phyloP scores from a whole-genome alignment of 2,888 invertebrate genomes.

The Orgyia antiqua region DNA sequence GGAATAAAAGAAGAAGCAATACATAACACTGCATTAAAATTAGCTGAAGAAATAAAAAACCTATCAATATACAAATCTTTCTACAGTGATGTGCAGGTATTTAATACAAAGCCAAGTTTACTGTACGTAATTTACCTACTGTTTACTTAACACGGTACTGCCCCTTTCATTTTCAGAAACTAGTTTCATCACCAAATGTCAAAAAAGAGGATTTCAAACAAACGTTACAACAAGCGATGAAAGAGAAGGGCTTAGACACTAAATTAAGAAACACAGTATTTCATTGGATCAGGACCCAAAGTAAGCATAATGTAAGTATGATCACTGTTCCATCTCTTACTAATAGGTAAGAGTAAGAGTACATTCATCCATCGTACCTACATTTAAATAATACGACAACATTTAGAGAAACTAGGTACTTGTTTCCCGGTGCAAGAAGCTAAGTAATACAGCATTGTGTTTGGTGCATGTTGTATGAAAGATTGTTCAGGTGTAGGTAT shows the following conservation, averaged over 20 bases:
- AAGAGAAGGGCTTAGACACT: conserved; percentile 87
- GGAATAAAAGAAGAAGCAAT: conserved; percentile 80
- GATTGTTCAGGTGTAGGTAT: no score
- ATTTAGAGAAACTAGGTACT: no score
- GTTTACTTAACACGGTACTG: no score
- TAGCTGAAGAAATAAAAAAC: conserved; percentile 88
- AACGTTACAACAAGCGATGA: conserved; percentile 86
- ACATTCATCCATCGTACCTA: no score
- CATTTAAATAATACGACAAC: no score
- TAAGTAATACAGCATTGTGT: no score
- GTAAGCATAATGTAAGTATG: conserved; percentile 61
- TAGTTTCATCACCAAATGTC: conserved; percentile 86
- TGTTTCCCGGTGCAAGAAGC: no score
- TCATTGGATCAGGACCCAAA: conserved; percentile 84
- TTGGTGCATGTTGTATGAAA: no score
- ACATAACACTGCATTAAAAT: conserved; percentile 85
- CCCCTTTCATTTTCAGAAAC: conserved; percentile 80
- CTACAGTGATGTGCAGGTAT: conserved; percentile 88
- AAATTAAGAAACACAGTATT: conserved; percentile 90
- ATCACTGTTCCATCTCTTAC: no score
- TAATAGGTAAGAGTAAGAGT: no score
- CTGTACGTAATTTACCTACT: no score
- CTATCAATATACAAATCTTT: conserved; percentile 86
- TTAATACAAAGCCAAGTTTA: conserved; percentile 1
- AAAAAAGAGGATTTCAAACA: conserved; percentile 87